Evolutionary conservation across 2,113 vertebrate species (phyloP).

Genomic region (Formicarius rufipectus): DNA sequence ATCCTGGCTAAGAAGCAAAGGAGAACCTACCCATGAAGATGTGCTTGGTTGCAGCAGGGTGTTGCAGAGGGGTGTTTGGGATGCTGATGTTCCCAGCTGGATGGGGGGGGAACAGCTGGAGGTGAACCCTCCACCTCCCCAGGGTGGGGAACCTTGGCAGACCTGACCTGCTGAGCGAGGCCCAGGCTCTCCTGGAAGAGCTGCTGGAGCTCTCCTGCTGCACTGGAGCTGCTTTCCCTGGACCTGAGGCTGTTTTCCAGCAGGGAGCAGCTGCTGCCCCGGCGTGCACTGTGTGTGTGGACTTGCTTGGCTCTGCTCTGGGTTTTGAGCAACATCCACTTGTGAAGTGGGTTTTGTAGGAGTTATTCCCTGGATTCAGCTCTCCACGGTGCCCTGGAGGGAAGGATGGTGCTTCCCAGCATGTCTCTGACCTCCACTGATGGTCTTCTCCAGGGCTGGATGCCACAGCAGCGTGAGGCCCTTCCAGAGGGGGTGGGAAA

Average conservation of each 20-base stretch:
- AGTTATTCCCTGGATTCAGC: not conserved
- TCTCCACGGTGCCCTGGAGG: accelerated
- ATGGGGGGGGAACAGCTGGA: not conserved
- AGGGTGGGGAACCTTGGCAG: not conserved
- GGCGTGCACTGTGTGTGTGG: not conserved
- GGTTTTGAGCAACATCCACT: not conserved
- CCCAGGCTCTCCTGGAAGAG: not conserved
- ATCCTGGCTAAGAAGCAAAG: not conserved
- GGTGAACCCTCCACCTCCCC: not conserved
- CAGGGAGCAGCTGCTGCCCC: not conserved
- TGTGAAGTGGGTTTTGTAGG: not conserved
- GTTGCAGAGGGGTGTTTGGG: not conserved
- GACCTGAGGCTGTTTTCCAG: not conserved
- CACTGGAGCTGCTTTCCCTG: not conserved
- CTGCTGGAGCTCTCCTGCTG: not conserved
- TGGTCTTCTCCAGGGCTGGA: not conserved
- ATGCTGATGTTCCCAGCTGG: not conserved
- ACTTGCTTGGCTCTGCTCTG: not conserved
- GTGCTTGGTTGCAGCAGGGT: not conserved
- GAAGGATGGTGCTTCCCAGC: not conserved
- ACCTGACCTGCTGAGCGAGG: not conserved
- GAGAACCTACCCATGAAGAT: not conserved
- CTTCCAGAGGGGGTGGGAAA: not conserved
- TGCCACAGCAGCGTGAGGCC: not conserved
- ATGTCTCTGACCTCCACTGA: not conserved